Percentiles rank a stretch among this genome's conserved stretches.
phyloP scores from a whole-genome alignment of 2,113 vertebrate species.

The Saccopteryx bilineata region DNA sequence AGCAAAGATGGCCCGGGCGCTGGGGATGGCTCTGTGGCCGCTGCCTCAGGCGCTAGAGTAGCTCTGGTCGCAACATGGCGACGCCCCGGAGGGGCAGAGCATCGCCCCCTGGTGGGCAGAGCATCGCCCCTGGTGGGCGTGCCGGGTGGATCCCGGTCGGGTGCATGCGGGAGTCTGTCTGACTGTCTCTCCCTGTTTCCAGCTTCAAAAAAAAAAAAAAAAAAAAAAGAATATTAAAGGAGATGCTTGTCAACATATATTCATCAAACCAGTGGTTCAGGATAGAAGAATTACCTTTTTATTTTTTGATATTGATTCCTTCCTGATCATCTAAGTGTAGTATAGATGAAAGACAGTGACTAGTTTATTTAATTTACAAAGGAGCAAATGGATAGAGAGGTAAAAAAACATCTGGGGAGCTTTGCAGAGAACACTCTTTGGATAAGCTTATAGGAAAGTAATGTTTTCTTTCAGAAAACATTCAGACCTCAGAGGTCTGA shows the following conservation, averaged over 20 bases:
- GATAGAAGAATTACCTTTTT: constrained; percentile 29
- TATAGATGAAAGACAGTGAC: not conserved
- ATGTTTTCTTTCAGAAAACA: not conserved
- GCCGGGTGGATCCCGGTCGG: too few species aligned
- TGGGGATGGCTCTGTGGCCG: too few species aligned
- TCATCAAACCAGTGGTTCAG: constrained; percentile 39
- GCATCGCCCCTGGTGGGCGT: too few species aligned
- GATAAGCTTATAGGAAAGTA: not conserved
- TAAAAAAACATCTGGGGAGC: not conserved
- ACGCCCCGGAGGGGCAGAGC: too few species aligned
- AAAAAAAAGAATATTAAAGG: constrained; percentile 29
- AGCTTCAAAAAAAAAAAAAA: too few species aligned
- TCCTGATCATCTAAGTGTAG: not conserved
- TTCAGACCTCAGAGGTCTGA: not conserved
- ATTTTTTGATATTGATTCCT: constrained; percentile 17
- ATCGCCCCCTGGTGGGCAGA: too few species aligned
- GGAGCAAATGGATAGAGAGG: not conserved
- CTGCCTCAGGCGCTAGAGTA: too few species aligned
- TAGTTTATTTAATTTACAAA: constrained; percentile 32
- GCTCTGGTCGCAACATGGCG: too few species aligned
- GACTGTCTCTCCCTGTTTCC: too few species aligned
- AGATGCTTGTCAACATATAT: constrained; percentile 31
- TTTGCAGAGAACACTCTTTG: not conserved
- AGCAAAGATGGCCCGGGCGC: too few species aligned
- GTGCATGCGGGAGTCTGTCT: too few species aligned